phyloP scores from a whole-genome alignment of 1,140 invertebrate genomes.

The Tetramorium alpestre region DNA sequence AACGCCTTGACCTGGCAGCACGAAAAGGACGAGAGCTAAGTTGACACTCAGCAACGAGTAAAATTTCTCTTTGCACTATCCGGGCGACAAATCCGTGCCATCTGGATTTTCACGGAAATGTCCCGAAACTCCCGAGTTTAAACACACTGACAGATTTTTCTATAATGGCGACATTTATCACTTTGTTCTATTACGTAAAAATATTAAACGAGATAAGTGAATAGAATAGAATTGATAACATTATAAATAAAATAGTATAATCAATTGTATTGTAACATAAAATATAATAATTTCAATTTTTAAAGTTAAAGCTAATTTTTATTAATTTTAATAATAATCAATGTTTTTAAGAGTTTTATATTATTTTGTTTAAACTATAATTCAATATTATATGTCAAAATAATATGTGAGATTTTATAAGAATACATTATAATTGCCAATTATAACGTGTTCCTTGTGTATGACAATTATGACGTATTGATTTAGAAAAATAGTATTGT shows the following conservation, averaged over 20 bases:
- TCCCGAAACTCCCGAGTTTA: constrained; percentile 25
- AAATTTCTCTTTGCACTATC: constrained; percentile 52
- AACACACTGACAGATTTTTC: constrained; percentile 19
- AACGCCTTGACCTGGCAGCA: constrained; percentile 42
- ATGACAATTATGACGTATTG: background rate
- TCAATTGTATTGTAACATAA: background rate
- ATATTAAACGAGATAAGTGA: background rate
- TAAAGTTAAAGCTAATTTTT: background rate
- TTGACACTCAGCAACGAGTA: constrained; percentile 43
- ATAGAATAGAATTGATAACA: background rate
- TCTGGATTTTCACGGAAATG: background rate
- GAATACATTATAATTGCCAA: background rate
- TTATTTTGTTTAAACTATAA: background rate
- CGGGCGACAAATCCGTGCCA: constrained; percentile 31
- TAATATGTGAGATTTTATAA: background rate
- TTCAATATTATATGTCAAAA: background rate
- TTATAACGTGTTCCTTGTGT: background rate
- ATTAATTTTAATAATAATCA: background rate
- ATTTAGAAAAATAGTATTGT: background rate
- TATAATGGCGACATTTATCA: constrained; percentile 25
- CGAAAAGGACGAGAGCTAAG: constrained; percentile 32
- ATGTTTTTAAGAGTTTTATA: background rate
- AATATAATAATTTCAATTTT: too few species aligned
- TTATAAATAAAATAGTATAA: background rate
- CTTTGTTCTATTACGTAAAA: background rate